Evolutionary conservation across 1,140 invertebrate genomes (phyloP).

Genomic region (Atta cephalotes): DNA sequence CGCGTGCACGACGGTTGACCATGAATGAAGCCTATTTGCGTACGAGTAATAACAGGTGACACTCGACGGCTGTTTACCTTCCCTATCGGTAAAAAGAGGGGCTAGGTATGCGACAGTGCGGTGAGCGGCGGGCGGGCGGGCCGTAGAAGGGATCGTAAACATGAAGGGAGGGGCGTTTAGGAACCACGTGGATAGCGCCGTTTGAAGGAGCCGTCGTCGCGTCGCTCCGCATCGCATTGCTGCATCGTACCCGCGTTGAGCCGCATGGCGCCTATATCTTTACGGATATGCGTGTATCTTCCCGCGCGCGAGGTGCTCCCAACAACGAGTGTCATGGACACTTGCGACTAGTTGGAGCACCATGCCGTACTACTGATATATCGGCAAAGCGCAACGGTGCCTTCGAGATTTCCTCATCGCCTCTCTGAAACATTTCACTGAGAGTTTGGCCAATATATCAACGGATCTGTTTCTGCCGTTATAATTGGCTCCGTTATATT

Average conservation of each 20-base stretch:
- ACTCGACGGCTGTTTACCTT: constrained; percentile 79
- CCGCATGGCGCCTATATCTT: constrained; percentile 46
- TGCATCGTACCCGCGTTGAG: not conserved
- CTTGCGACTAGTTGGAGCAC: constrained; percentile 29
- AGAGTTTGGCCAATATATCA: not conserved
- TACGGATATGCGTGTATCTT: constrained; percentile 39
- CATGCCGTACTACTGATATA: constrained; percentile 15
- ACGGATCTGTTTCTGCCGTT: not conserved
- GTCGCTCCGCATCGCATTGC: not conserved
- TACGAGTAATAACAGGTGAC: constrained; percentile 83
- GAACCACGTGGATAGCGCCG: constrained; percentile 61
- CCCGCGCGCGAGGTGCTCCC: constrained; percentile 41
- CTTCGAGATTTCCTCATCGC: not conserved
- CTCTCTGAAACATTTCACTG: not conserved
- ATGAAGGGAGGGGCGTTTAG: constrained; percentile 62
- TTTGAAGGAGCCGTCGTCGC: constrained; percentile 55
- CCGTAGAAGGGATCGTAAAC: constrained; percentile 63
- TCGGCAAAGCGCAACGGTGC: not conserved
- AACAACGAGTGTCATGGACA: constrained; percentile 54
- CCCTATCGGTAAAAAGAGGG: constrained; percentile 80
- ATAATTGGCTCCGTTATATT: not conserved
- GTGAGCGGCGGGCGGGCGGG: constrained; percentile 37
- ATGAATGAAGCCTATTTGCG: constrained; percentile 83
- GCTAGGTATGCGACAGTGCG: constrained; percentile 46
- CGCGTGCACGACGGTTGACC: constrained; percentile 69